Evolutionary conservation across 2,113 vertebrate species (phyloP).

Genomic region (Vulpes lagopus): DNA sequence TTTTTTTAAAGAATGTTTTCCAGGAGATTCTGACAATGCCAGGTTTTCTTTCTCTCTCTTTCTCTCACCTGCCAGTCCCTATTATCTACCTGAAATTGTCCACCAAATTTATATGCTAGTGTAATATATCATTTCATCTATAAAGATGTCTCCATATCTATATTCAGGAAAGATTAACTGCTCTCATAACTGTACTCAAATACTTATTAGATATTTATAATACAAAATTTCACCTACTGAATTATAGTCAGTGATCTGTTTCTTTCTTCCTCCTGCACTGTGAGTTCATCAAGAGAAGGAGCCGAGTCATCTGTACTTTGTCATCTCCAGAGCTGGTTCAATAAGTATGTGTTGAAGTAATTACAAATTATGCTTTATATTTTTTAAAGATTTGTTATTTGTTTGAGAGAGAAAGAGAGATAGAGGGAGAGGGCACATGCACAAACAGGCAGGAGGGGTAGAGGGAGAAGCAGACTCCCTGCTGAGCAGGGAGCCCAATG

Average conservation of each 20-base stretch:
- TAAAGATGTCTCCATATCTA: slow-evolving; percentile 67
- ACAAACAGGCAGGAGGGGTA: too few species aligned
- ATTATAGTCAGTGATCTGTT: slow-evolving; percentile 31
- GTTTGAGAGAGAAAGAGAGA: too few species aligned
- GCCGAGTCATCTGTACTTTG: not conserved
- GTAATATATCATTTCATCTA: slow-evolving; percentile 59
- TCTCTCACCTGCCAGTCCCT: not conserved
- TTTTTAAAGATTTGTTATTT: too few species aligned
- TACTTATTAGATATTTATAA: slow-evolving; percentile 70
- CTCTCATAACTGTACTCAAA: slow-evolving; percentile 58
- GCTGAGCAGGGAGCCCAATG: too few species aligned
- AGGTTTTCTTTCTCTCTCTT: not conserved
- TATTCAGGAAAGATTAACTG: slow-evolving; percentile 66
- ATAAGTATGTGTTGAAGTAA: slow-evolving; percentile 11
- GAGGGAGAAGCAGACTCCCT: too few species aligned
- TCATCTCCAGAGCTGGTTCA: not conserved
- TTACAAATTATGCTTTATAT: not conserved
- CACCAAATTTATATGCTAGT: slow-evolving; percentile 61
- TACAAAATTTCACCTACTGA: slow-evolving; percentile 38
- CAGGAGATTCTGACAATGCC: not conserved
- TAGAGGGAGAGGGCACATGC: too few species aligned
- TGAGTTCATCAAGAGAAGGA: not conserved
- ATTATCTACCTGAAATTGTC: slow-evolving; percentile 21
- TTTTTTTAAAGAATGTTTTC: not conserved
- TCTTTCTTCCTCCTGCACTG: not conserved